A percentile compares a stretch with the other conserved stretches of the same genome.
phyloP scores from a whole-genome alignment of 1,140 invertebrate species.

The Diabrotica virgifera region DNA sequence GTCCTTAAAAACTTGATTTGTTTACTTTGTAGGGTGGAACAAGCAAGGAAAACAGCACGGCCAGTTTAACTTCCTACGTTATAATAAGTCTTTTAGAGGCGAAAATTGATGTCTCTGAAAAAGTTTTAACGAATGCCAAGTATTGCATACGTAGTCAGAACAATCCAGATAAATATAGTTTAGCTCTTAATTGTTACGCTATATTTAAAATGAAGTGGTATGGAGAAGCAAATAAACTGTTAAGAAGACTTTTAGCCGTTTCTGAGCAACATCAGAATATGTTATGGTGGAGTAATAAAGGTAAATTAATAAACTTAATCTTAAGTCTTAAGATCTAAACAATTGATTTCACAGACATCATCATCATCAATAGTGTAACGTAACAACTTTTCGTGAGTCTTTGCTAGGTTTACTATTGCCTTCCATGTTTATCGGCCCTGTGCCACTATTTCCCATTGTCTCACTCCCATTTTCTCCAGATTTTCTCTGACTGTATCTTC shows the following conservation, averaged over 20 bases:
- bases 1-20: no score
- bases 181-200: slow-evolving; percentile 59
- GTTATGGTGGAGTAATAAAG: slow-evolving; percentile 42
- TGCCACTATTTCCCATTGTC: no score
- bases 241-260: slow-evolving; percentile 35
- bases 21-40: slow-evolving; percentile 52
- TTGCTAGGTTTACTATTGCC: no score
- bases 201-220: slow-evolving; percentile 54
- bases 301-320: slow-evolving; percentile 22
- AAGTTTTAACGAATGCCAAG: slow-evolving; percentile 52
- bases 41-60: slow-evolving; percentile 55
- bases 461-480: no score
- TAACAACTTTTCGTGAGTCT: no score
- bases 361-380: no score
- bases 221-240: slow-evolving; percentile 33
- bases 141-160: slow-evolving; percentile 52
- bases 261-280: slow-evolving; percentile 34
- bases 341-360: no score
- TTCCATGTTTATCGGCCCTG: no score
- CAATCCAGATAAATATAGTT: slow-evolving; percentile 52
- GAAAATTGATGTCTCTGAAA: slow-evolving; percentile 47
- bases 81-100: slow-evolving; percentile 61
- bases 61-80: slow-evolving; percentile 62
- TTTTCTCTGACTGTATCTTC: no score
- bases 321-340: no score